A percentile compares a stretch with the other conserved stretches of the same genome.
Evolutionary conservation across 2,113 vertebrate species (phyloP).

Genomic region (Limnothrissa miodon): DNA sequence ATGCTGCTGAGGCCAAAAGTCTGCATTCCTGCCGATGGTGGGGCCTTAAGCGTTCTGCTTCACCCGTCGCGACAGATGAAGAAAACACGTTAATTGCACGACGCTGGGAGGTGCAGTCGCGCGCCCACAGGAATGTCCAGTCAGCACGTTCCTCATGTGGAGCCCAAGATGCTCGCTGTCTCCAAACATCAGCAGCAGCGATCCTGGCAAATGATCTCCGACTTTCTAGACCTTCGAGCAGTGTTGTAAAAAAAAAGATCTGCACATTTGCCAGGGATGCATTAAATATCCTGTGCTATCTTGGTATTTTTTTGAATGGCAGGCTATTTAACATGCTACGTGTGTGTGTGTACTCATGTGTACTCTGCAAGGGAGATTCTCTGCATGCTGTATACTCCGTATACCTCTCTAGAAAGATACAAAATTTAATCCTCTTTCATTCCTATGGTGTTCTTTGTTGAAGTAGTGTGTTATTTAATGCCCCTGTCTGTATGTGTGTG

Average conservation of each 20-base stretch:
- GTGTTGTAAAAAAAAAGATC: background rate
- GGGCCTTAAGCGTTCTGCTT: background rate
- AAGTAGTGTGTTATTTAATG: background rate
- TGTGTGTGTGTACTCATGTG: background rate
- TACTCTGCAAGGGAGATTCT: background rate
- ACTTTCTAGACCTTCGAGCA: background rate
- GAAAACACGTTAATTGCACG: background rate
- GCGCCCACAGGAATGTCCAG: conserved; percentile 2
- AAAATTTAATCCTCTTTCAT: background rate
- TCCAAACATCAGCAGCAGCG: background rate
- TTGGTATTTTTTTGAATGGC: background rate
- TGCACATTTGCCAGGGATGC: background rate
- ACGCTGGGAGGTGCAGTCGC: background rate
- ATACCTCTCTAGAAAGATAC: no score
- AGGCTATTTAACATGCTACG: no score
- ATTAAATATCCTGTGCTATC: background rate
- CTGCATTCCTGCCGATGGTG: background rate
- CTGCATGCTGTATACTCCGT: no score
- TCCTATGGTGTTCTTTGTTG: background rate
- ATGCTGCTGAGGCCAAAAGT: background rate
- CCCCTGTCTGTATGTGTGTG: background rate
- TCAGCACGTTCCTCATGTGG: background rate
- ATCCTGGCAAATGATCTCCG: background rate
- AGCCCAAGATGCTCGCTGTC: conserved; percentile 5
- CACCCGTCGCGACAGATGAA: background rate